Conservation (phyloP, 2,888 invertebrate genomes). For the Xylota segnis region DNA sequence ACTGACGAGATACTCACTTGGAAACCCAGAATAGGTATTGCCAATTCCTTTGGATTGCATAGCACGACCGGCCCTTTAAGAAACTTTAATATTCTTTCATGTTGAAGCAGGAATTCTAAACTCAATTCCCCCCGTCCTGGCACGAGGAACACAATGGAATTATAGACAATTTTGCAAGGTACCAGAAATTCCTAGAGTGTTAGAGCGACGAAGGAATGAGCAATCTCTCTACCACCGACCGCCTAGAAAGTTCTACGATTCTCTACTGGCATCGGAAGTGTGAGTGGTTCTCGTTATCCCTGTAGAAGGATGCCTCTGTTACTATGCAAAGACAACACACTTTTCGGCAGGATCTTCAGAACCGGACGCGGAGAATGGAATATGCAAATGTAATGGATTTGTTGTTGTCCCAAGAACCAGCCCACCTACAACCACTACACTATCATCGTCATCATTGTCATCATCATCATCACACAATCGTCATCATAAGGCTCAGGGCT, state of each 20-base stretch:
- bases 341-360: constrained; percentile 23
- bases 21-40: neutral
- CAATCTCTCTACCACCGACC: neutral
- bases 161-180: constrained; percentile 7
- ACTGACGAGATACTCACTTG: too few relatives aligned
- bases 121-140: neutral
- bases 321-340: constrained; percentile 16
- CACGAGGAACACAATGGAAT: neutral
- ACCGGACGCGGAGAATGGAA: constrained; percentile 47
- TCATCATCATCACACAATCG: neutral
- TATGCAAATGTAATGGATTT: constrained; percentile 62
- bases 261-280: constrained; percentile 11
- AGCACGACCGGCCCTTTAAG: neutral
- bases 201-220: constrained; percentile 3
- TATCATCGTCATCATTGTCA: neutral
- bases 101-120: neutral
- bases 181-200: constrained; percentile 1
- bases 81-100: neutral
- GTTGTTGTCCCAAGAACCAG: constrained; percentile 25
- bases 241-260: constrained; percentile 21
- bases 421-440: neutral
- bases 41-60: too few relatives aligned
- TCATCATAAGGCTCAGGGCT: constrained; percentile 4
- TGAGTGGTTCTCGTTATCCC: constrained; percentile 28
- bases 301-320: neutral